Evolutionary conservation across 2,113 vertebrate species (phyloP), one percentile per base, ranked within the genome.

Genomic region (Andinoacara biseriatus): DNA sequence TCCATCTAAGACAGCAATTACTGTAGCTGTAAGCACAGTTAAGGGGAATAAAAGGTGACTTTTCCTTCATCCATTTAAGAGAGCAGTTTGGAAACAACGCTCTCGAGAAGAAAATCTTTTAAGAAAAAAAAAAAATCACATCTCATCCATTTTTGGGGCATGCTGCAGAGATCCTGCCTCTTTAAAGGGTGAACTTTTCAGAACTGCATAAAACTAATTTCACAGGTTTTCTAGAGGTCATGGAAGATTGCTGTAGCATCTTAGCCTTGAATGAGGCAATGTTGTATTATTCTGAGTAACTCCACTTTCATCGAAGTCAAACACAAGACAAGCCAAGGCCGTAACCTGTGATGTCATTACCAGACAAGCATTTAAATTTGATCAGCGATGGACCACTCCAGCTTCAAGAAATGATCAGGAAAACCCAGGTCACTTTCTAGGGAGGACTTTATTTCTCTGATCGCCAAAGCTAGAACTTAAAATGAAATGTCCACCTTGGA

Each of bases 1-100:
- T 86, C 90, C 85, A 83, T 92, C 84, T 86, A 89, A 93, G 90
- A 89, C 63, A 8, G 79, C 87, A 92, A 94, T 92, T 93, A 67
- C 22, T 67, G 40, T 67, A 93, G 88, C 88, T 79, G 63, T 78
- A 79, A 86, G 86, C 78, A 85, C 60, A 87, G 86, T 86, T 84
- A 76, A 75, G 76, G 35, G 74, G 88, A 90, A 86, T 81, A 59
- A 91, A 93, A 92, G 91, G 84, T 90, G 84, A 89, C 85, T 78
- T 88, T 77, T 46, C 57, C 65, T 69, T 24, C 54, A 83, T 82
- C 65, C 54, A 43, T 82, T 91, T 79, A 79, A 81, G 26, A 82
- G 29, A 65, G 62, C 10, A 2, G 59, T 86, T 76, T 85, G 58
- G 69, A 88, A 90, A 76, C 40, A 86, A 86, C 2, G 61, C 84